Evolutionary conservation across 2,113 vertebrate species (phyloP), one percentile per base, ranked within the genome.

Genomic region (Chauna torquata): DNA sequence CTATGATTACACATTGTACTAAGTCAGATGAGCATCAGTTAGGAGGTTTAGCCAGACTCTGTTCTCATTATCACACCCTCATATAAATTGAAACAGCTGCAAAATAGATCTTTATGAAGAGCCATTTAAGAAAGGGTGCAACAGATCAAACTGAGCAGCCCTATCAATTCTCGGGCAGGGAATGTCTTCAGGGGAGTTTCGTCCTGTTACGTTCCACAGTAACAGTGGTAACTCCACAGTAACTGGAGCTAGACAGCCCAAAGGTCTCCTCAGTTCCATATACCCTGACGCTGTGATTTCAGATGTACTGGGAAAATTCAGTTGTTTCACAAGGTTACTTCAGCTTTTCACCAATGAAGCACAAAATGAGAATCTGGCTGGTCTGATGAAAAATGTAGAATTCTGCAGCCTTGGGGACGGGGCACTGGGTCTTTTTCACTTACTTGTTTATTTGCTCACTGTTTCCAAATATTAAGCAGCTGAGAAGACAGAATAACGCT

Each of bases 1-100:
- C 96, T 94, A 82, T 92, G 94, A 97, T 95, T 97, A 94, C 76
- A 87, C 78, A 88, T 94, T 96, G 94, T 96, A n/a, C 96, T 94
- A 97, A 95, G 38, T 75, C 87, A 96, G 90, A 94, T 88, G 83
- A 95, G 82, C 79, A 86, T 69, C 94, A 94, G 52, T 92, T 84
- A 61, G 92, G 76, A 83, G 89, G 70, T 69, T 95, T 81, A 96
- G 80, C 72, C 94, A 97, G 91, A 95, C 91, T 69, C 57, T 87
- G 40, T 71, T 94, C 86, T 86, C 90, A 68, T 86, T 92, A 55
- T 89, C 77, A 91, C 76, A 90, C 38, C 61, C 74, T 93, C 49
- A 40, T 32, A 71, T 72, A 68, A 82, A 84, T 81, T 50, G 28
- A 84, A 86, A 70, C 57, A 84, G 58, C 62, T 92, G 36, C 72